Evolutionary conservation across 2,113 vertebrate species (phyloP).

Genomic region (Tursiops truncatus): DNA sequence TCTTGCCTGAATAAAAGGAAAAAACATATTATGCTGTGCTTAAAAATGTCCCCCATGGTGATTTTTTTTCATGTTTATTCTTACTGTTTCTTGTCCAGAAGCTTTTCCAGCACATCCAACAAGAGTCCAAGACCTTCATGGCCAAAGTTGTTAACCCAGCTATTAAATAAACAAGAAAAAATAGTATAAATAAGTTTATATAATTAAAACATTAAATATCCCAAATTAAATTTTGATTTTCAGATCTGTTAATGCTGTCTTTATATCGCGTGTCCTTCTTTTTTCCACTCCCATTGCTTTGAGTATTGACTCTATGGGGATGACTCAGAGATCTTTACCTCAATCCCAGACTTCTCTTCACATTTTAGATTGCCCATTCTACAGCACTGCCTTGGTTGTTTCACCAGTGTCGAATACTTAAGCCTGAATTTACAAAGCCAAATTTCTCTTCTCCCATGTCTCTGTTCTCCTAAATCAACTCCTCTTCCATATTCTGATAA

Average conservation of each 20-base stretch:
- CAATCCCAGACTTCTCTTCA: background rate
- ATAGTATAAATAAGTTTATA: background rate
- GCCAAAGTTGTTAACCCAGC: constrained; percentile 99
- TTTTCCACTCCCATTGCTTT: background rate
- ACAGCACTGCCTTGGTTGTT: background rate
- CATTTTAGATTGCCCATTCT: background rate
- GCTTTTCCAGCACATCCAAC: constrained; percentile 93
- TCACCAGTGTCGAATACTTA: background rate
- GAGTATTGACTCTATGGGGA: background rate
- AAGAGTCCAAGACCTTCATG: constrained; percentile 97
- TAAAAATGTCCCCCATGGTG: background rate
- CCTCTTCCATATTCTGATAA: background rate
- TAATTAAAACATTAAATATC: background rate
- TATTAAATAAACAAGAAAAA: constrained; percentile 72
- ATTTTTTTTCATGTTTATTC: constrained; percentile 66
- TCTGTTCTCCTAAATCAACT: background rate
- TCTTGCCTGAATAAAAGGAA: constrained; percentile 89
- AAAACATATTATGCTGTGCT: background rate
- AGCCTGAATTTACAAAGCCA: background rate
- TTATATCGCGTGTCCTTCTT: background rate
- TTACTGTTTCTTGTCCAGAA: constrained; percentile 99
- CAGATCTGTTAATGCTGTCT: background rate
- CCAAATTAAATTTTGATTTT: background rate
- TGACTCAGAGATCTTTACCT: background rate
- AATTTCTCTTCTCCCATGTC: background rate